Evolutionary conservation across 2,888 invertebrate species (phyloP).

Genomic region (Papilio elwesi): DNA sequence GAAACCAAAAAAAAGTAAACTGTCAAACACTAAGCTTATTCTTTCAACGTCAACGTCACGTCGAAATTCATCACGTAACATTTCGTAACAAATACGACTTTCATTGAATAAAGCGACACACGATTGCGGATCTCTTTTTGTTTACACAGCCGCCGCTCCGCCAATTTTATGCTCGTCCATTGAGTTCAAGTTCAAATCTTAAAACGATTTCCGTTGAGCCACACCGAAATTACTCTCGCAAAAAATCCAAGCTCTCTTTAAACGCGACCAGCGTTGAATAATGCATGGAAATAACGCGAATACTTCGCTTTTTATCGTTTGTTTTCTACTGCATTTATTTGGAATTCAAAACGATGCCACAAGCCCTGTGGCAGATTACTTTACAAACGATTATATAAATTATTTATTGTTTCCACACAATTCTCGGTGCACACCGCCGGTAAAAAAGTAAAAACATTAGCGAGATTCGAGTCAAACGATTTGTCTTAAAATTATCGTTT

Average conservation of each 20-base stretch:
- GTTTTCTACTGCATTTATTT: conserved; percentile 28
- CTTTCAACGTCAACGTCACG: too few species aligned
- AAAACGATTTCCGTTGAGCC: conserved; percentile 48
- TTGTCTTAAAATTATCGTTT: conserved; percentile 13
- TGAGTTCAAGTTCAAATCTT: conserved; percentile 50
- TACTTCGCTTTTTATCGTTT: conserved; percentile 24
- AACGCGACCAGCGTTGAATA: conserved; percentile 32
- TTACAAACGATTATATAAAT: conserved; percentile 34
- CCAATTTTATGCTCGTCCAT: conserved; percentile 43
- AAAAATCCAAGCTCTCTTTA: conserved; percentile 43
- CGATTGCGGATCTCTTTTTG: conserved; percentile 19
- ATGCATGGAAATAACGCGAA: conserved; percentile 24
- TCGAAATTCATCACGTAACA: conserved; percentile 23
- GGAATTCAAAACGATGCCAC: conserved; percentile 31
- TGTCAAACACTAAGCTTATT: conserved; percentile 23
- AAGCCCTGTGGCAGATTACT: conserved; percentile 27
- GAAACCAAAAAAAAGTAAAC: conserved; percentile 11
- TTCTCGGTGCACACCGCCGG: neutral
- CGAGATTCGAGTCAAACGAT: conserved; percentile 5
- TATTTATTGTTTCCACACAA: conserved; percentile 35
- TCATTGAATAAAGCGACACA: conserved; percentile 34
- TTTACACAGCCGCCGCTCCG: conserved; percentile 17
- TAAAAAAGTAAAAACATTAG: neutral
- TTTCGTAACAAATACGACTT: conserved; percentile 28
- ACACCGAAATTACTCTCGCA: conserved; percentile 44